A percentile compares a stretch with the other conserved stretches of the same genome.
phyloP scores from a whole-genome alignment of 1,140 invertebrate genomes.

The Heliconius melpomene region DNA sequence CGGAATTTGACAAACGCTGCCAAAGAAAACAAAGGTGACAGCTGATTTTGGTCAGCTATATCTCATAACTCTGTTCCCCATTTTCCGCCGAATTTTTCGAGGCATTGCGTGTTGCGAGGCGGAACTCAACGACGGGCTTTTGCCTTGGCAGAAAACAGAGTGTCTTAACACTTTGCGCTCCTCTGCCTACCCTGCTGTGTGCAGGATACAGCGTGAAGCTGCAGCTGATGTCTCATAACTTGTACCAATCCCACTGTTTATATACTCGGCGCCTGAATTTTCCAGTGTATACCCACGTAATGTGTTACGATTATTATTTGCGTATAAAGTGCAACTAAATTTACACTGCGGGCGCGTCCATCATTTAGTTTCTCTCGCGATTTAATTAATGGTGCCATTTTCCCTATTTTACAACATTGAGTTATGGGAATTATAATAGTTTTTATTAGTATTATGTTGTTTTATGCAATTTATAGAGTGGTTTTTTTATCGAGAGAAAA shows the following conservation, averaged over 20 bases:
- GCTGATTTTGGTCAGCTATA: too few species aligned
- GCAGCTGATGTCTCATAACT: neutral
- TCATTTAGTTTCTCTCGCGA: slow-evolving; percentile 4
- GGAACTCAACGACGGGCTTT: too few species aligned
- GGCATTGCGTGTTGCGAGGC: too few species aligned
- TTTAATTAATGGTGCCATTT: slow-evolving; percentile 23
- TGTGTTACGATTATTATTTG: slow-evolving; percentile 42
- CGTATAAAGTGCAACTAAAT: slow-evolving; percentile 34
- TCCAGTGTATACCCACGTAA: slow-evolving; percentile 28
- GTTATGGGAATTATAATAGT: neutral
- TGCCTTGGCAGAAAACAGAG: too few species aligned
- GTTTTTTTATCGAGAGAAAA: too few species aligned
- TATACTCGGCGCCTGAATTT: slow-evolving; percentile 39
- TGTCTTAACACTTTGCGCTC: too few species aligned
- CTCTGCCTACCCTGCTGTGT: too few species aligned
- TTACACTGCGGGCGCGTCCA: slow-evolving; percentile 14
- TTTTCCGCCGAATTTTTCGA: too few species aligned
- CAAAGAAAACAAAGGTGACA: too few species aligned
- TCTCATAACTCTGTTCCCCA: too few species aligned
- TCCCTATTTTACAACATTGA: neutral
- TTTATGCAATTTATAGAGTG: neutral
- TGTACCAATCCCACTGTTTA: slow-evolving; percentile 14
- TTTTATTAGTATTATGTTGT: neutral
- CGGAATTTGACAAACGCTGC: too few species aligned
- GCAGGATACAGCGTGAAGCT: too few species aligned